phyloP scores from a whole-genome alignment of 2,113 vertebrate genomes.

The Xiphophorus couchianus region DNA sequence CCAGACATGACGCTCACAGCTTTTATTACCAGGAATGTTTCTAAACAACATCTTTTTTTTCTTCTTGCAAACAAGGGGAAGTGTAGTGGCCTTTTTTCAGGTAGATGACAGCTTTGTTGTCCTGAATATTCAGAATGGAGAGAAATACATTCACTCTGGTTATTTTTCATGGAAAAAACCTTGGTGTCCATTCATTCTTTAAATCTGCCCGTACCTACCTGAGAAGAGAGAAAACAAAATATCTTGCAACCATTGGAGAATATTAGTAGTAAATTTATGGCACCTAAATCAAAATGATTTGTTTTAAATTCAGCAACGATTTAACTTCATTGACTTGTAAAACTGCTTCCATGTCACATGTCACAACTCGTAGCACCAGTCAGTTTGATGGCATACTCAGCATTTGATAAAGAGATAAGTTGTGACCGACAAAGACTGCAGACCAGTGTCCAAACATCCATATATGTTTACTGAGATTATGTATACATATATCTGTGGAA shows the following conservation, averaged over 20 bases:
- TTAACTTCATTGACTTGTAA: neutral
- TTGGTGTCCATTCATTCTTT: neutral
- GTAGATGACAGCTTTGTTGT: neutral
- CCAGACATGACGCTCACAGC: too few species aligned
- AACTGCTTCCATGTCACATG: neutral
- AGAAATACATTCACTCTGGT: too few species aligned
- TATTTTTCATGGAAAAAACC: neutral
- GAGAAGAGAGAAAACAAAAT: neutral
- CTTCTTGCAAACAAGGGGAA: neutral
- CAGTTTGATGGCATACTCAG: neutral
- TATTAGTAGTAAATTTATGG: neutral
- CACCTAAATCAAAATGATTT: neutral
- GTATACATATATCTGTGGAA: neutral
- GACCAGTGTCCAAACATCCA: conserved; percentile 16
- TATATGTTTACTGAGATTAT: conserved; percentile 2
- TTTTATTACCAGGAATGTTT: too few species aligned
- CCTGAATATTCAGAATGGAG: too few species aligned
- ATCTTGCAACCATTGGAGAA: neutral
- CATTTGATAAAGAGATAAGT: neutral
- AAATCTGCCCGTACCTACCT: too few species aligned
- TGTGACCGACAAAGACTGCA: neutral
- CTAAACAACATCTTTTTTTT: neutral
- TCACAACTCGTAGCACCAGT: conserved; percentile 1
- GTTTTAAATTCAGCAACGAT: neutral
- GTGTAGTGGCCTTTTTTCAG: neutral